These are phyloP conservation scores for Chondrilla cf. caribensis DNA, from an alignment of 37 sponge, comb jelly and placozoan genomes.

Conservation along the genomic window DNA sequence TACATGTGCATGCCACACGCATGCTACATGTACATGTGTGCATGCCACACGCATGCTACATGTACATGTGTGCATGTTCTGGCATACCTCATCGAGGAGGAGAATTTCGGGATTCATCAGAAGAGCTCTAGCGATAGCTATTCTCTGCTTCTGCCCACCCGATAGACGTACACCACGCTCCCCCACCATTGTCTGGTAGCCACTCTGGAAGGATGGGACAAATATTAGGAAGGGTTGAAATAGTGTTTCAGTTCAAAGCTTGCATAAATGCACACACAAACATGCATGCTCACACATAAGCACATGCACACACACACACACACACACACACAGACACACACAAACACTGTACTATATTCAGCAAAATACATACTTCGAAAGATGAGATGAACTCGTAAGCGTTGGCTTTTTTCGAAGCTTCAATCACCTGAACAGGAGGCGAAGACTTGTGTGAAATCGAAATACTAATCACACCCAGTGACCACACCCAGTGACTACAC, in stretches of 20 bases:
- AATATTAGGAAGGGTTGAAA: too few relatives aligned
- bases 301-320: slow-evolving; percentile 1
- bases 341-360: too few relatives aligned
- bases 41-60: too few relatives aligned
- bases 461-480: neutral
- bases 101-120: slow-evolving; percentile 71
- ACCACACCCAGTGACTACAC: neutral
- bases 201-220: slow-evolving; percentile 31
- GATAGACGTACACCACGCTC: slow-evolving; percentile 84
- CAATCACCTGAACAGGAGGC: slow-evolving; percentile 52
- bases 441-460: too few relatives aligned
- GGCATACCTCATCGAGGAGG: slow-evolving; percentile 73
- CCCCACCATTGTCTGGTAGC: slow-evolving; percentile 80
- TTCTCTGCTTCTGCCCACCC: slow-evolving; percentile 85
- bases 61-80: too few relatives aligned
- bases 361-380: slow-evolving; percentile 59
- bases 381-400: slow-evolving; percentile 80
- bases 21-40: too few relatives aligned
- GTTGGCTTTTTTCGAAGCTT: slow-evolving; percentile 78
- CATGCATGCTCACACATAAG: neutral
- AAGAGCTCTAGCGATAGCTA: slow-evolving; percentile 81
- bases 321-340: slow-evolving; percentile 27
- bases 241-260: neutral
- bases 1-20: too few relatives aligned
- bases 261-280: neutral